A percentile compares a stretch with the other conserved stretches of the same genome.
Evolutionary conservation across 37 sponge, comb jelly and placozoan species (phyloP).

Genomic region (Spongilla lacustris): DNA sequence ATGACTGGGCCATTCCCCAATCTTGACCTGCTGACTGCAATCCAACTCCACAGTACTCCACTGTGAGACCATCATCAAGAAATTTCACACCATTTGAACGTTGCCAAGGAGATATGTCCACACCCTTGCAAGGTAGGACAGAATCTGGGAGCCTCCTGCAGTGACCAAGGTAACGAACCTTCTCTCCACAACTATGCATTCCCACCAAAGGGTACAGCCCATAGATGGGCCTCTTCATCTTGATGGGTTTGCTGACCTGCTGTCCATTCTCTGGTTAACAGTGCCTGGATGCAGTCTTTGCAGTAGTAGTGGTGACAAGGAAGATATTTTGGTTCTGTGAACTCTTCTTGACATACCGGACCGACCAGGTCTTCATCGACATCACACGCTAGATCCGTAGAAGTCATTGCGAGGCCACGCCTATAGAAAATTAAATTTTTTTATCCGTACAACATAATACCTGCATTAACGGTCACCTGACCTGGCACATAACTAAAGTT

Average conservation of each 20-base stretch:
- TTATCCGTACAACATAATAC: too few species aligned
- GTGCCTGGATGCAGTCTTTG: too few species aligned
- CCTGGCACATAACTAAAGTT: too few species aligned
- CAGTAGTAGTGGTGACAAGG: too few species aligned
- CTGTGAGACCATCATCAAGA: conserved; percentile 47
- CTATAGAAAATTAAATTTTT: too few species aligned
- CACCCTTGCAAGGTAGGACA: conserved; percentile 49
- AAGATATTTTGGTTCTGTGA: too few species aligned
- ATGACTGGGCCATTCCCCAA: conserved; percentile 71
- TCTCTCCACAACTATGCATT: conserved; percentile 79
- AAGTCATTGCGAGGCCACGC: too few species aligned
- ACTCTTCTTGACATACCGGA: too few species aligned
- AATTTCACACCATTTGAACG: conserved; percentile 71
- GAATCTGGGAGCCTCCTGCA: conserved; percentile 24
- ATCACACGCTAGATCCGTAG: too few species aligned
- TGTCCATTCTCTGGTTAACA: conserved; percentile 49
- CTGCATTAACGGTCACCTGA: too few species aligned
- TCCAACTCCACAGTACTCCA: conserved; percentile 65
- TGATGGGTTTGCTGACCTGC: conserved; percentile 50
- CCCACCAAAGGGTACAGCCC: conserved; percentile 85
- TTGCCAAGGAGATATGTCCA: conserved; percentile 58
- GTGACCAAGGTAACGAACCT: conserved; percentile 76
- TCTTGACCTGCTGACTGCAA: conserved; percentile 35
- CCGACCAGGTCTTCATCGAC: too few species aligned
- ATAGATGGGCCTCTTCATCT: conserved; percentile 63